Percentiles rank a stretch among this genome's conserved stretches.
Conservation (phyloP, 2,888 invertebrate species). For the Hypselothyrea guttata region DNA sequence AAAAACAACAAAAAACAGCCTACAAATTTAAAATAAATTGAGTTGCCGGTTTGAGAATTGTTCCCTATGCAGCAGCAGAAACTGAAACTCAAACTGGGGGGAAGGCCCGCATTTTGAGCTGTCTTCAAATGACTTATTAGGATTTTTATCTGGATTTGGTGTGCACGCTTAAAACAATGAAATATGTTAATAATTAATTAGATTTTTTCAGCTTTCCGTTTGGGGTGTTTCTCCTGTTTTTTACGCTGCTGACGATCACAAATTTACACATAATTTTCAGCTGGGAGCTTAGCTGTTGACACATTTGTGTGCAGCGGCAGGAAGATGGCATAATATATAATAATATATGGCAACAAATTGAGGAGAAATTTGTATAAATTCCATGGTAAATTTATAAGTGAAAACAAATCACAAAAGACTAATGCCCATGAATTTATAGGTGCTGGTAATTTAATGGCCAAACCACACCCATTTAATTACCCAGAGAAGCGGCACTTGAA, state of each 20-base stretch:
- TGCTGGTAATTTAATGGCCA: conserved; percentile 49
- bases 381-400: conserved; percentile 40
- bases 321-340: no score
- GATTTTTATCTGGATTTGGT: conserved; percentile 53
- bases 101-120: conserved; percentile 54
- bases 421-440: conserved; percentile 58
- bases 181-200: conserved; percentile 76
- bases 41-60: conserved; percentile 27
- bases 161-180: conserved; percentile 52
- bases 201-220: conserved; percentile 21
- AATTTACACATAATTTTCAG: conserved; percentile 55
- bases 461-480: conserved; percentile 76
- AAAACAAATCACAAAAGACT: conserved; percentile 68
- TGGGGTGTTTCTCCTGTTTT: conserved; percentile 25
- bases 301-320: conserved; percentile 8
- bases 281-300: conserved; percentile 59
- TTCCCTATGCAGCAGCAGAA: conserved; percentile 6
- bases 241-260: conserved; percentile 51
- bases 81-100: not conserved
- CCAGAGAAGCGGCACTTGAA: conserved; percentile 45
- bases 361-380: conserved; percentile 20
- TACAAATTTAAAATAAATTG: conserved; percentile 67
- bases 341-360: conserved; percentile 33
- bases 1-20: conserved; percentile 16
- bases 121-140: conserved; percentile 66